Base-by-base conservation (phyloP, 2,113 vertebrate genomes). In the Eclectus roratus region DNA sequence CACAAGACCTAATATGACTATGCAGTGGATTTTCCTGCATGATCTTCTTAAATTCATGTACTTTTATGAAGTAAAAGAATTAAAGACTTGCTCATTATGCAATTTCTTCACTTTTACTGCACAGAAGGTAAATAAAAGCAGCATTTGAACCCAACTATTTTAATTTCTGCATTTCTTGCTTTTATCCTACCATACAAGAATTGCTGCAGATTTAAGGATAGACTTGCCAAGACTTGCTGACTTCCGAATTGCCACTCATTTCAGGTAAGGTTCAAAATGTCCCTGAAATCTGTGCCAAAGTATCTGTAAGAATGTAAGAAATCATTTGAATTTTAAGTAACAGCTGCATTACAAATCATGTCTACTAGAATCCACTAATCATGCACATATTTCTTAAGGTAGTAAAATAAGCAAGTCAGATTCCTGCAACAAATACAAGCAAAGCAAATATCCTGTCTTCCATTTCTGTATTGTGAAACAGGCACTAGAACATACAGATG, bases 41-140 rank as follows among this genome's bases (percentile, higher is more conserved):
- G 19, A 35, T 63, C 79, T 85, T 82, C 60, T 77, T 37, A 41
- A 66, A 39, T 58, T 86, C 50, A 27, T 50, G 50, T 58, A 49
- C 18, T 37, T 85, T 80, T 71, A 80, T 39, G 17, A 70, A 33
- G 28, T 83, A 85, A 77, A 88, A 77, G 55, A 65, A 76, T 69
- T 66, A 58, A 88, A 83, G 19, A 12, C 12, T 88, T 89, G 27
- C 13, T 10, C 4, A 4, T 64, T 46, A 60, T 23, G 33, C 65
- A 79, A 2, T 64, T 60, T 68, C 49, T 49, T 91, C 35, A 53
- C 4, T 86, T 69, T 37, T 68, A 31, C 63, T 72, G 29, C 56
- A 61, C 29, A 72, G 29, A 69, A 81, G 20, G 55, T 56, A 95
- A 91, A 91, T 74, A 93, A 94, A 87, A 86, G 31, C 46, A 89